phyloP scores from a whole-genome alignment of 2,113 vertebrate genomes.

The Phoxinus phoxinus region DNA sequence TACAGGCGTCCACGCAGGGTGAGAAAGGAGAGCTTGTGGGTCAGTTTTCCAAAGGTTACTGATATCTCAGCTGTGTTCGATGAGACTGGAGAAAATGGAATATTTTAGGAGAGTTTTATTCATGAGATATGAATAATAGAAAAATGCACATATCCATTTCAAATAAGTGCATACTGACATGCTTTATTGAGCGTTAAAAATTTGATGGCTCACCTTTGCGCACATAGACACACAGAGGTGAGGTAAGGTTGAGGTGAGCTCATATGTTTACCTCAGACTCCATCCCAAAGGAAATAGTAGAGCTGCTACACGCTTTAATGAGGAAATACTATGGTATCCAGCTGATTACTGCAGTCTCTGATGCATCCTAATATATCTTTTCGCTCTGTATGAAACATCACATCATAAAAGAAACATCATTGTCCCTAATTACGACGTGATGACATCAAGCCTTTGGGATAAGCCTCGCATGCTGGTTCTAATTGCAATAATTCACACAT shows the following conservation, averaged over 20 bases:
- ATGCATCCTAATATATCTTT: constrained; percentile 15
- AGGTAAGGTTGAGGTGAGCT: constrained; percentile 55
- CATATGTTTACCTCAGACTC: constrained; percentile 47
- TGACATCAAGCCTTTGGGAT: constrained; percentile 16
- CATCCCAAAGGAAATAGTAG: constrained; percentile 16
- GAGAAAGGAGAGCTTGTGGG: background rate
- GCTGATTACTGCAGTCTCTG: constrained; percentile 18
- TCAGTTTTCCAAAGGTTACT: constrained; percentile 16
- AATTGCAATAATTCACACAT: background rate
- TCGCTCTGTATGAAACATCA: constrained; percentile 14
- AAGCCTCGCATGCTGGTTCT: constrained; percentile 1
- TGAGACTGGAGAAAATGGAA: background rate
- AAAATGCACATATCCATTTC: constrained; percentile 31
- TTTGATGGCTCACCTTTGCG: background rate
- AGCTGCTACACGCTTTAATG: constrained; percentile 23
- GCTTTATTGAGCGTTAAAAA: constrained; percentile 25
- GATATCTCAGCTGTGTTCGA: background rate
- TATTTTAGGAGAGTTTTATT: constrained; percentile 21
- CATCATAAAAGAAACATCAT: constrained; percentile 21
- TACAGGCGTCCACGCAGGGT: background rate
- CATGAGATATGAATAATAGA: constrained; percentile 36
- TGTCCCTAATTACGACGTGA: background rate
- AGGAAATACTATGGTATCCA: constrained; percentile 39
- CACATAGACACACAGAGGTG: constrained; percentile 39
- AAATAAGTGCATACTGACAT: constrained; percentile 35